Conservation (phyloP, 2,888 invertebrate genomes). For the Caenorhabditis becei region DNA sequence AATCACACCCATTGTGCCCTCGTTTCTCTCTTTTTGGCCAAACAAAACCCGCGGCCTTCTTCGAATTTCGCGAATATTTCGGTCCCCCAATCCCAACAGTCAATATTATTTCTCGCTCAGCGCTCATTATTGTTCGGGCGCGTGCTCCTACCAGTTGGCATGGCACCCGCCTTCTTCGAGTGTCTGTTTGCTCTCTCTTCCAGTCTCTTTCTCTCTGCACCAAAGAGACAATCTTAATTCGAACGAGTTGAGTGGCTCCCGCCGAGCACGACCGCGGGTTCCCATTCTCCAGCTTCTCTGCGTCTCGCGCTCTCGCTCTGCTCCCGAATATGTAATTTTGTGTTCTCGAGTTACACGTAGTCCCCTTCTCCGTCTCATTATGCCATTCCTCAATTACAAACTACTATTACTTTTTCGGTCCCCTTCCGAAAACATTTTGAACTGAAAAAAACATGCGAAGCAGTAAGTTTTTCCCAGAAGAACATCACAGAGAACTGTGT, state of each 20-base stretch:
- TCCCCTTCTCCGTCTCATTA: slow-evolving; percentile 40
- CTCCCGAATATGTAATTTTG: slow-evolving; percentile 43
- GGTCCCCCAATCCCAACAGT: slow-evolving; percentile 46
- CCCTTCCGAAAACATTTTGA: neutral
- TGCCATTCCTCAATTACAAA: slow-evolving; percentile 30
- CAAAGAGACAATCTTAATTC: slow-evolving; percentile 42
- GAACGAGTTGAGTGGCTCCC: slow-evolving; percentile 55
- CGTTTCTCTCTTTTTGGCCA: slow-evolving; percentile 9
- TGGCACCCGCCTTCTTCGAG: slow-evolving; percentile 56
- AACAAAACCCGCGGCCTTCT: slow-evolving; percentile 7
- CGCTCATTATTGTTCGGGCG: slow-evolving; percentile 46
- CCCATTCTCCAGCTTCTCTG: slow-evolving; percentile 12
- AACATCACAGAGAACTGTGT: slow-evolving; percentile 5
- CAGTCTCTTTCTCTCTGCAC: slow-evolving; percentile 27
- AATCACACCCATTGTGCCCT: slow-evolving; percentile 55
- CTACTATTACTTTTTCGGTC: neutral
- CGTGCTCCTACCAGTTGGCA: slow-evolving; percentile 61
- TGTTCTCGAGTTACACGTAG: slow-evolving; percentile 48
- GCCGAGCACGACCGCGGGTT: slow-evolving; percentile 35
- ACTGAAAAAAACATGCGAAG: slow-evolving; percentile 27
- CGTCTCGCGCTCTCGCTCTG: slow-evolving; percentile 27
- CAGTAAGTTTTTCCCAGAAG: slow-evolving; percentile 30
- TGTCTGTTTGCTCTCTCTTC: slow-evolving; percentile 41
- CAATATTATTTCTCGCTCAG: slow-evolving; percentile 41
- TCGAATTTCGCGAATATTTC: slow-evolving; percentile 34